Base-by-base conservation (phyloP, 2,113 vertebrate species). In the Penelope pileata region DNA sequence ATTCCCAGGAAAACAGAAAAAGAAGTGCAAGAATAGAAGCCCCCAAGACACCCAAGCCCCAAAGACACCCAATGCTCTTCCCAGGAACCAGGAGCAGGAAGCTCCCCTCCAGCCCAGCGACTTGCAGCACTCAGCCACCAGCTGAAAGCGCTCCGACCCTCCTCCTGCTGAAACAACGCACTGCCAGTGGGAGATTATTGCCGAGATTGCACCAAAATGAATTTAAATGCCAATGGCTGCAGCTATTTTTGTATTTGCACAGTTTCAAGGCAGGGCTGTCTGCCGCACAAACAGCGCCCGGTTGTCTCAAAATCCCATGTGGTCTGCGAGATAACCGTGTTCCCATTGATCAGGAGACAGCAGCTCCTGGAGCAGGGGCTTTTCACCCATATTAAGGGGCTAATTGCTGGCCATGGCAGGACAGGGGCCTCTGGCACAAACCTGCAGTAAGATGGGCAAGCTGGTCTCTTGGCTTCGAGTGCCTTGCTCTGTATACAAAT, bases 251-350 rank as follows among this genome's bases (percentile, higher is more conserved):
- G 16, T 45, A 26, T 68, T 91, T 78, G 62, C 30, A 30, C 4
- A 36, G 1, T 85, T 84, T 91, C 40, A 54, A 81, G 81, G 83
- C 45, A 64, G 40, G 30, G 40, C 59, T 67, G 62, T 72, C 63
- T 72, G 59, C 21, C 16, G 0, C n/a, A 78, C 23, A n/a, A 80
- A 47, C 66, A 53, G 3, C 58, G 40, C 18, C 19, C 32, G 34
- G 51, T 32, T 59, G 66, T 29, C 91, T 79, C 73, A 18, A 73
- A 84, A 74, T 43, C 63, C 48, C 88, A 22, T 1, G 42, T 69
- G 77, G 67, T 74, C 85, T 56, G 69, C 58, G 56, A 86, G 81
- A 87, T 17, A 86, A 93, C 32, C 48, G 67, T 76, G 70, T 89
- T 96, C 62, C 69, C 40, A 87, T 8, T 1, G 2, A 84, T 56